Conservation (phyloP, 2,113 vertebrate genomes). For the Strix uralensis region DNA sequence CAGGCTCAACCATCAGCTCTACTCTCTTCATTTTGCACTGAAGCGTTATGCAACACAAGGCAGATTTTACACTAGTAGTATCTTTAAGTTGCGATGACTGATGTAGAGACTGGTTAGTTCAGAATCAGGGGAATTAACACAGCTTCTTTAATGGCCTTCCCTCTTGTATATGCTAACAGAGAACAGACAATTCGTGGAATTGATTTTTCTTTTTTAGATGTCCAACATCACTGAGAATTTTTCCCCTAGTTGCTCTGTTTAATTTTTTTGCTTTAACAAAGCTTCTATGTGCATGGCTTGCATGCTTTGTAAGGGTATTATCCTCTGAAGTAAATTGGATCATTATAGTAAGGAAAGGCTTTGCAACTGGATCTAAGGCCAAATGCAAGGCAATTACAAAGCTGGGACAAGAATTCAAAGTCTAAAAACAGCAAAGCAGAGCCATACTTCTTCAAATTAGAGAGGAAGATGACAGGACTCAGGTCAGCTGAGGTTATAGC, state of each 20-base stretch:
- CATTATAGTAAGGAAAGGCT: neutral
- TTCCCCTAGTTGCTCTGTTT: neutral
- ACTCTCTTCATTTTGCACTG: neutral
- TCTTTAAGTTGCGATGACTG: neutral
- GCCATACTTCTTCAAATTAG: neutral
- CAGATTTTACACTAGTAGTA: neutral
- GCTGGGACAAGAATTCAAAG: neutral
- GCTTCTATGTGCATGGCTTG: neutral
- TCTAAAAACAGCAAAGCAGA: neutral
- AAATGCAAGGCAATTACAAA: neutral
- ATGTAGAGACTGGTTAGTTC: neutral
- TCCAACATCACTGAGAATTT: neutral
- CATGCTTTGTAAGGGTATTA: neutral
- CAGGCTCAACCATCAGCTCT: neutral
- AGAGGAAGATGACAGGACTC: neutral
- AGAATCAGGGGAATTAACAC: neutral
- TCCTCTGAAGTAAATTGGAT: neutral
- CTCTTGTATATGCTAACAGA: neutral
- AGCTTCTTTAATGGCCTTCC: neutral
- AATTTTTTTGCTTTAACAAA: neutral
- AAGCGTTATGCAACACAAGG: neutral
- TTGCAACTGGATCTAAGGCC: neutral
- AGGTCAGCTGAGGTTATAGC: neutral
- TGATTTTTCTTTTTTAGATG: neutral
- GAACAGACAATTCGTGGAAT: neutral